Evolutionary conservation across 1,140 invertebrate genomes (phyloP), one percentile per base, ranked within the genome.

Genomic region (Bombus ignitus): DNA sequence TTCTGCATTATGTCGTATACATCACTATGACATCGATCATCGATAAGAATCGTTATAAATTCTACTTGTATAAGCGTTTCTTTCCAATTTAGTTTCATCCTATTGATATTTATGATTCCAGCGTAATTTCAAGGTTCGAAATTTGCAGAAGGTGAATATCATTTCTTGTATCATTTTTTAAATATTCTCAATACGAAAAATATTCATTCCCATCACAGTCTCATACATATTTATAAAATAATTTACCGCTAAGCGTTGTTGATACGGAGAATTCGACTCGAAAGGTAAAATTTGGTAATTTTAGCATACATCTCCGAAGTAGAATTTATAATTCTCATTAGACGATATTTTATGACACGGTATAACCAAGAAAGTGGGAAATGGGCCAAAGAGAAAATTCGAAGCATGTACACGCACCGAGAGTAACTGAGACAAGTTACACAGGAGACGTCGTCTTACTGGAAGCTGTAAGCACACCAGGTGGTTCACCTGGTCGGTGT

Each of bases 401-500:
- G 35, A 76, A n/a, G 15, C 10, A 28, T 37, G 6, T 13, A 47
- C 6, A 22, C 44, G 3, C 1, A 18, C 25, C 12, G 25, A 72
- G 28, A 72, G 71, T 39, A 25, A 32, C 32, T 12, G 22, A 32
- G 35, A 4, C 47, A 13, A 39, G 74, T 76, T 76, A 76, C 53
- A 25, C 35, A 39, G 47, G 47, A 1, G 6, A 10, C 42, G 3
- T 57, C 32, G 8, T 18, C 13, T 62, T 4, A 15, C 13, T 25
- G 9, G 74, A 9, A 32, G 32, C 39, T 9, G 3, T 6, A 28
- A 57, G 25, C 44, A 2, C 35, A 72, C 22, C 57, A 71, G 83
- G 68, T 71, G 87, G 39, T 87, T 90, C 59, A 85, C 81, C 81
- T 82, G 81, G 68, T 12, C 77, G 32, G 15, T 3, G 44, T 0